Conservation (phyloP, 1,140 invertebrate species). For the Sinonovacula constricta region DNA sequence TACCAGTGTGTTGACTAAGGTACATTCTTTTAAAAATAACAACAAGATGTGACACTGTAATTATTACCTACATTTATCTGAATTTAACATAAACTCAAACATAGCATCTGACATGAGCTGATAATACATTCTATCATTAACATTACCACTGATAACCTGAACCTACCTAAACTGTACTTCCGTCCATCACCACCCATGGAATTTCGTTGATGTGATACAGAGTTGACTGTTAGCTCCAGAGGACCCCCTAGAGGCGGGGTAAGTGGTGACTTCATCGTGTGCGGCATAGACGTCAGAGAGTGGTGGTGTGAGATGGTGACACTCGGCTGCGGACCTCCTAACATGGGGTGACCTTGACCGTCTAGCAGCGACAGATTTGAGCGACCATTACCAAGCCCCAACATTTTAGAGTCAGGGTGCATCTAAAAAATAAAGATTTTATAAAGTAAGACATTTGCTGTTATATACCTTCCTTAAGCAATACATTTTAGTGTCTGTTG, state of each 20-base stretch:
- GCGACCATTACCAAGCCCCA: constrained; percentile 31
- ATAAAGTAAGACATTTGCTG: no score
- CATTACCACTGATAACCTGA: no score
- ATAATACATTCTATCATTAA: no score
- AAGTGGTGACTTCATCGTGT: constrained; percentile 41
- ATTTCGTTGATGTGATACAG: constrained; percentile 42
- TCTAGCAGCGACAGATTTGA: constrained; percentile 31
- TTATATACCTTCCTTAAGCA: no score
- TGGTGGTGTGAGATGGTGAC: constrained; percentile 33
- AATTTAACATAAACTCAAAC: no score
- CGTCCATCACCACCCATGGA: constrained; percentile 30
- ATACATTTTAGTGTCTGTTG: no score
- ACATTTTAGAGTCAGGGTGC: constrained; percentile 44
- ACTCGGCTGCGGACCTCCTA: constrained; percentile 31
- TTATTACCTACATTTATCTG: no score
- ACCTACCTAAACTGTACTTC: constrained; percentile 44
- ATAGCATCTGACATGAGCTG: no score
- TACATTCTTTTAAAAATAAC: no score
- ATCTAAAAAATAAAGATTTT: constrained; percentile 36
- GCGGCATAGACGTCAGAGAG: constrained; percentile 40
- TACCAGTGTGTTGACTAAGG: no score
- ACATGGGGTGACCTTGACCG: constrained; percentile 36
- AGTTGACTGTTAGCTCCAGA: constrained; percentile 38
- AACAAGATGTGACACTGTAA: no score
- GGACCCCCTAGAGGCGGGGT: constrained; percentile 45